A percentile compares a stretch with the other conserved stretches of the same genome.
phyloP scores from a whole-genome alignment of 2,888 invertebrate species.

The Erannis defoliaria region DNA sequence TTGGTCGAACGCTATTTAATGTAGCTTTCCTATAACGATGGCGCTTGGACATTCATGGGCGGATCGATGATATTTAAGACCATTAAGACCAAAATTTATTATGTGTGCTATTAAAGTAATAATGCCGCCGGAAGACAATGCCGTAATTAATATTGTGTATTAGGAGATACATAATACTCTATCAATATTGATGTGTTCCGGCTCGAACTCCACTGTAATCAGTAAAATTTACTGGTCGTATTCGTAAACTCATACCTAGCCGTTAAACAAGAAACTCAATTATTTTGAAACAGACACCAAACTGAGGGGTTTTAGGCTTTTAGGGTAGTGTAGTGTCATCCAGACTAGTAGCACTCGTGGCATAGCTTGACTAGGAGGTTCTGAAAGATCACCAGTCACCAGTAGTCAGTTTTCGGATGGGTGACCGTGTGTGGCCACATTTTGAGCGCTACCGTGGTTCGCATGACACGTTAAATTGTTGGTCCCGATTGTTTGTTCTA shows the following conservation, averaged over 20 bases:
- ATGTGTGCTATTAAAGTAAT: slow-evolving; percentile 42
- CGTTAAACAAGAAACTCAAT: not conserved
- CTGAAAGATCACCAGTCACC: too few relatives aligned
- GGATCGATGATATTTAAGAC: slow-evolving; percentile 45
- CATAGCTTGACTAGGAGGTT: too few relatives aligned
- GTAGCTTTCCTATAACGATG: slow-evolving; percentile 54
- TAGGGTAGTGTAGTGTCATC: not conserved
- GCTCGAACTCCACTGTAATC: slow-evolving; percentile 6
- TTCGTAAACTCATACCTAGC: not conserved
- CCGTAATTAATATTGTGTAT: slow-evolving; percentile 12
- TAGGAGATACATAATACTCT: not conserved
- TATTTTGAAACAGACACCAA: slow-evolving; percentile 1
- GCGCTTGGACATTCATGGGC: slow-evolving; percentile 67
- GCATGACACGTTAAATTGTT: too few relatives aligned
- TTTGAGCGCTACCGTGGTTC: too few relatives aligned
- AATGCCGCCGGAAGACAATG: slow-evolving; percentile 5
- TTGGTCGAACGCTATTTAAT: slow-evolving; percentile 64
- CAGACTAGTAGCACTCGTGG: not conserved
- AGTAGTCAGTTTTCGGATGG: too few relatives aligned
- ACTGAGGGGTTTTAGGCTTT: not conserved
- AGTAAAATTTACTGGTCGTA: not conserved
- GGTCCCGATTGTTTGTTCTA: too few relatives aligned
- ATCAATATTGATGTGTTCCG: slow-evolving; percentile 7
- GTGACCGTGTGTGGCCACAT: too few relatives aligned
- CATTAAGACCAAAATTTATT: slow-evolving; percentile 64